Evolutionary conservation across 2,113 vertebrate genomes (phyloP).

Genomic region (Aix galericulata): DNA sequence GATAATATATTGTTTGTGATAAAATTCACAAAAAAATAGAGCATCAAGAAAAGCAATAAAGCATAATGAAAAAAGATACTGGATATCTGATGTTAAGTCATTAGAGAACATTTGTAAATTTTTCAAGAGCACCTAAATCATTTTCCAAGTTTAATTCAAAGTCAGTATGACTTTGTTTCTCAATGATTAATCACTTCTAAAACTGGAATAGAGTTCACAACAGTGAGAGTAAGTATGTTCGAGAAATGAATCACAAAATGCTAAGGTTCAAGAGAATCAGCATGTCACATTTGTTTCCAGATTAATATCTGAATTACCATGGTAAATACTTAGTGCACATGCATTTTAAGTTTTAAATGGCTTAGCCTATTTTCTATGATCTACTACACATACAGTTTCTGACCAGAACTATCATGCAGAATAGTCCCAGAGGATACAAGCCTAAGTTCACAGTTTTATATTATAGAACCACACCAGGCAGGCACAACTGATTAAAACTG

Average conservation of each 20-base stretch:
- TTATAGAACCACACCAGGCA: background rate
- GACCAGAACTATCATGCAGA: background rate
- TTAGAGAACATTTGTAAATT: background rate
- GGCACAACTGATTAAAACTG: background rate
- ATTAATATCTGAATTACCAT: background rate
- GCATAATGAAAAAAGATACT: background rate
- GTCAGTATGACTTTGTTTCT: background rate
- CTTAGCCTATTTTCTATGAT: background rate
- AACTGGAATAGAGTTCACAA: background rate
- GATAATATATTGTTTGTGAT: background rate
- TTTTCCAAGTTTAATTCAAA: background rate
- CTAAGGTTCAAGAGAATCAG: background rate
- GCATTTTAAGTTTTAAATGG: background rate
- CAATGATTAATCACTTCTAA: background rate
- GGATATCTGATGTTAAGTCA: background rate
- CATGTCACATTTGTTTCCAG: background rate
- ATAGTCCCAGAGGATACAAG: accelerated
- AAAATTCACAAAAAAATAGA: background rate
- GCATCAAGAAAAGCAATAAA: background rate
- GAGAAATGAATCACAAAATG: background rate
- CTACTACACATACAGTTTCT: background rate
- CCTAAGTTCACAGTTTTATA: background rate
- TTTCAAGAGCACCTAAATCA: background rate
- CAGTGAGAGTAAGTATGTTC: background rate
- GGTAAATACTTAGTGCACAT: background rate